Conservation (phyloP, 1,140 invertebrate genomes). For the Musca vetustissima region DNA sequence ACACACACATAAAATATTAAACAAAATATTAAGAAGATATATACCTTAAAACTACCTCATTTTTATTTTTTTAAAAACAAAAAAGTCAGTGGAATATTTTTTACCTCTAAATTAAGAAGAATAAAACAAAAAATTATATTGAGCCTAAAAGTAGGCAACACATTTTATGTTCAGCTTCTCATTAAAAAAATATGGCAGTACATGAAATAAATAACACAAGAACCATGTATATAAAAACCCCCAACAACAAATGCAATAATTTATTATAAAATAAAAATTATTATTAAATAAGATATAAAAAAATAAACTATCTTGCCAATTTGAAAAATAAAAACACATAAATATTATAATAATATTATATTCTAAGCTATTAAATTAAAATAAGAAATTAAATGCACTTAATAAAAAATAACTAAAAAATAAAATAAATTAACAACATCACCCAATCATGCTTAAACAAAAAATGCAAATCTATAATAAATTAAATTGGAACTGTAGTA, state of each 20-base stretch:
- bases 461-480: neutral
- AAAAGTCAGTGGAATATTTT: slow-evolving; percentile 20
- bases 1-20: too few species aligned
- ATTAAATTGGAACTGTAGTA: neutral
- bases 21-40: neutral
- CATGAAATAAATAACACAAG: too few species aligned
- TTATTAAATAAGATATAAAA: too few species aligned
- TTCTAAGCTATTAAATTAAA: neutral
- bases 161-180: too few species aligned
- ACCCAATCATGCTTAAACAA: slow-evolving; percentile 3
- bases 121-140: neutral
- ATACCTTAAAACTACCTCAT: slow-evolving; percentile 21
- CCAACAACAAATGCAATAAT: slow-evolving; percentile 18
- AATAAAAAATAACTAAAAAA: neutral
- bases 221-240: too few species aligned
- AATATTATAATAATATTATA: neutral
- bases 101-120: slow-evolving; percentile 3
- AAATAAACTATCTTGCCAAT: slow-evolving; percentile 21
- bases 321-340: neutral
- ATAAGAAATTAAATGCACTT: neutral
- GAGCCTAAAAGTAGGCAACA: neutral
- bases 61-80: neutral
- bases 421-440: neutral
- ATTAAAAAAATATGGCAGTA: too few species aligned
- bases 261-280: slow-evolving; percentile 13